Base-by-base conservation (phyloP, 2,888 invertebrate species). In the Ophioninae sp. region DNA sequence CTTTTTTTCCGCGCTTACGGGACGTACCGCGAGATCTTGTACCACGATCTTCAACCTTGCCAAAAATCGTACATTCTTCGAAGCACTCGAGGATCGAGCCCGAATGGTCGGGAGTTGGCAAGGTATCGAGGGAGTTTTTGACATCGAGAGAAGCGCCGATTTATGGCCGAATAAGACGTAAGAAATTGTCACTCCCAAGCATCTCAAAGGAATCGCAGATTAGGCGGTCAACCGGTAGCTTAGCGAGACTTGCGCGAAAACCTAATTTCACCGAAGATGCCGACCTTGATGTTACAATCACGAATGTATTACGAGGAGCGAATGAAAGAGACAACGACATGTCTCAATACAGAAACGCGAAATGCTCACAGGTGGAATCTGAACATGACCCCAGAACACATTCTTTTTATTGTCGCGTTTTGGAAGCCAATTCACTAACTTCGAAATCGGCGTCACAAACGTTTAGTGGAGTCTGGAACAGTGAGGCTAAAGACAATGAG, bases 41-140 rank as follows among this genome's bases (percentile, higher is more conserved):
- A 7, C 88, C 90, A 20, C 87, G 92, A 85, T 90, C 93, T 30
- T 92, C 92, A 77, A 92, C 92, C 59, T 84, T 92, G 72, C 92
- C 92, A 7, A 92, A 92, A 86, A 88, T 90, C 39, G 62, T 89
- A 13, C 87, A 90, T 59, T 68, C 87, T 0, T 83, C 87, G 37
- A 88, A 77, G 39, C 68, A 81, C 10, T 39, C 82, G 21, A 87
- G 83, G 50, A 73, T 84, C 44, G 82, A 78, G 41, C 21, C 69
- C 37, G 89, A 90, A 61, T 87, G 88, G 82, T 73, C 72, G 21
- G 81, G 41, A 8, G 64, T 72, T 6, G 77, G 83, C 0, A 87
- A 87, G 73, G 76, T 87, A 8, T 85, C 79, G 13, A 85, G 87
- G 41, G 87, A 89, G 21, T 80, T 56, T 68, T 62, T 85, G 0